Base-by-base conservation (phyloP, 2,797 vertebrate genomes). In the Tapera naevia region DNA sequence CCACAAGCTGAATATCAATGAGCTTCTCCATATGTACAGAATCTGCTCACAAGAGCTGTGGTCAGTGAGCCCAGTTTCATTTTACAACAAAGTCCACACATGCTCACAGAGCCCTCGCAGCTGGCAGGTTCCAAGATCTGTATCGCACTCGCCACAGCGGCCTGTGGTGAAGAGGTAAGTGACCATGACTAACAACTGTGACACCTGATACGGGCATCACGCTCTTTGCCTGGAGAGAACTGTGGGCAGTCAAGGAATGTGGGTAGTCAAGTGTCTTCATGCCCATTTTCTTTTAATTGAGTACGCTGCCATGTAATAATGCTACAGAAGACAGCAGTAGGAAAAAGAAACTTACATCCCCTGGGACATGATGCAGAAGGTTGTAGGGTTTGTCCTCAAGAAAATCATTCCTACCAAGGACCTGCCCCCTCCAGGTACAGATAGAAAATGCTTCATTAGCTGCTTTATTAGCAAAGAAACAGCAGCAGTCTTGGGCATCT, bases 141-240 rank as follows among this genome's bases (percentile, higher is more conserved):
- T 5, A 71, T 7, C 27, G 0, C 2, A 4, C 46, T 74, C 65
- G 35, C 17, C 28, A 14, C 37, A 1, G 0, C 0, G 0, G 19
- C 25, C 41, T 27, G 54, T 6, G 2, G 33, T 16, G 54, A 24
- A 12, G 50, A 78, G 54, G 56, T 50, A 61, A 81, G 66, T 10
- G 58, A 75, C 58, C 0, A 0, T 33, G 32, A 67, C 75, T 61
- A 85, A 88, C 19, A 41, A 22, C 37, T 1, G 1, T 28, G 19
- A 74, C 39, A 56, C 24, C 48, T 1, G 13, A 66, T 11, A 46
- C 0, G 0, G 17, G 19, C 2, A 17, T 25, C 0, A 0, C 2
- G 3, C 57, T 67, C 21, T 33, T 50, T 37, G 61, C 41, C 57
- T 17, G 6, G 17, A 64, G 8, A 78, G 16, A 3, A 73, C 6